Conservation (phyloP, 2,888 invertebrate species). For the Pomacea canaliculata region DNA sequence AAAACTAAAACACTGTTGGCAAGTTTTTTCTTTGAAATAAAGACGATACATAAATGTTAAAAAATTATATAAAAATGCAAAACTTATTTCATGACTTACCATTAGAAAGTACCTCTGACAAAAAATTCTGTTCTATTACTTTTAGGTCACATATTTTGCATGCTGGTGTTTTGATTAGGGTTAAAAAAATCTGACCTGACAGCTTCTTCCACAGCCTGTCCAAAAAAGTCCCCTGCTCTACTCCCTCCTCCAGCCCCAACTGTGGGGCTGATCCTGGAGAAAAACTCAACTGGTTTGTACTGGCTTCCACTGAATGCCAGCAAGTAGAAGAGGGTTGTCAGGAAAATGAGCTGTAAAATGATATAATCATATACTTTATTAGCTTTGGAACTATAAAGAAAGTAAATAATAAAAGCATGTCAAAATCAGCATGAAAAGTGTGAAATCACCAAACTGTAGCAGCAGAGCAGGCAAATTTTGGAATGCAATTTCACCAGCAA, state of each 20-base stretch:
- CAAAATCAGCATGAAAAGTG: neutral
- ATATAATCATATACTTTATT: neutral
- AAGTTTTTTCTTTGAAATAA: neutral
- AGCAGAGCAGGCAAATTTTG: too few relatives aligned
- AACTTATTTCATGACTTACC: too few relatives aligned
- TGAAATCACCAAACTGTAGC: neutral
- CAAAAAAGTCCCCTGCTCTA: conserved; percentile 52
- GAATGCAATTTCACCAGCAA: too few relatives aligned
- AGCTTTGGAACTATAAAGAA: neutral
- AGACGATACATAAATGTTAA: neutral
- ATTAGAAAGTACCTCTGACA: too few relatives aligned
- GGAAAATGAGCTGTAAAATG: conserved; percentile 86
- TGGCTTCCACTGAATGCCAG: conserved; percentile 86
- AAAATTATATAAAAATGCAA: too few relatives aligned
- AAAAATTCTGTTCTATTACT: too few relatives aligned
- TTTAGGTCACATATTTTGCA: too few relatives aligned
- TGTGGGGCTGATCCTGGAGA: conserved; percentile 83
- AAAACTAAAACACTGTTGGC: too few relatives aligned
- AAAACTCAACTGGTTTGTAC: conserved; percentile 93
- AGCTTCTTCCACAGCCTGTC: conserved; percentile 71
- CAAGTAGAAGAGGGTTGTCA: conserved; percentile 95
- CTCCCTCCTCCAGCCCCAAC: conserved; percentile 12
- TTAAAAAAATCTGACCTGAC: conserved; percentile 65
- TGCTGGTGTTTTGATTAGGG: too few relatives aligned
- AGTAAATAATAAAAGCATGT: neutral